Base-by-base conservation (phyloP, 2,888 invertebrate genomes). In the Netelia virgata region DNA sequence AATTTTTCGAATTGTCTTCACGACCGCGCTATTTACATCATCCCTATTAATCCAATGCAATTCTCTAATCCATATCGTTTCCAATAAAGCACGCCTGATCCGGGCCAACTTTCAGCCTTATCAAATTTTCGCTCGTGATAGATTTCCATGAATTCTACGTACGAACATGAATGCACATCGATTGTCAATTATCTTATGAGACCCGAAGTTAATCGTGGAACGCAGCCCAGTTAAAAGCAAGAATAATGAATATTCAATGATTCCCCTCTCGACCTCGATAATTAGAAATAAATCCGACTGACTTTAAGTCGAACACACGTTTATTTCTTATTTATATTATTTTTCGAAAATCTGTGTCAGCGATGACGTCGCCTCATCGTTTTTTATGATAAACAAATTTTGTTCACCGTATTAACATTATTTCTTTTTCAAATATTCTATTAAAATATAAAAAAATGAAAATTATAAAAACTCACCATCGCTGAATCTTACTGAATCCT, bases 381-480 rank as follows among this genome's bases (percentile, higher is more conserved):
- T 28, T 36, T 53, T 69, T n/a, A 5, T 28, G 11, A 69, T 0
- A 53, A 69, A 10, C 18, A 16, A 55, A 55, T 55, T 55, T 55
- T 55, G 6, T 18, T 16, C 14, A 18, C 5, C 5, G 3, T 16
- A 6, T n/a, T 2, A n/a, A n/a, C n/a, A n/a, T 55, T 18, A 18
- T n/a, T 55, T 55, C 6, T n/a, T 55, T 55, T n/a, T 8, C 14
- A n/a, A 18, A 6, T 55, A 18, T 16, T 55, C 18, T 2, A 55
- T 55, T 10, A 64, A 41, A n/a, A 16, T 11, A 72, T 23, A 3
- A 36, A 53, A 63, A 61, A 50, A 28, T 1, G n/a, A n/a, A 10
- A 61, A 69, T 41, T 1, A 66, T 9, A 79, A 47, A 47, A 36
- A 85, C 88, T 90, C 61, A 89, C 90, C 90, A 90, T 90, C 61